These are phyloP conservation scores for Pogonomyrmex barbatus DNA, from an alignment of 1,140 invertebrate genomes.

Conservation along the genomic window DNA sequence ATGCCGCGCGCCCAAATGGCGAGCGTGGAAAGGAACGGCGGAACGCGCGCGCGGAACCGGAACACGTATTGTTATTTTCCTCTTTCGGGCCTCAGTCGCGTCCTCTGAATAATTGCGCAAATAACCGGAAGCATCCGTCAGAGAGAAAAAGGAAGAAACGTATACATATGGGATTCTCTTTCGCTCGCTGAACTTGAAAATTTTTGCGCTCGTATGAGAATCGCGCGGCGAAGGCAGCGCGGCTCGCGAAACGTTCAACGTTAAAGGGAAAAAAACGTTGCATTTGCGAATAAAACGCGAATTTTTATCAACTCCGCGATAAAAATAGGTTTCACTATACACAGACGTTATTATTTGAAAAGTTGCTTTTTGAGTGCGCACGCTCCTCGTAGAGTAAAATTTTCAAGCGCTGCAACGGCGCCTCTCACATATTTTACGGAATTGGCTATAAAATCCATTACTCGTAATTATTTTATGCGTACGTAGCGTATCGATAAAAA, in stretches of 20 bases:
- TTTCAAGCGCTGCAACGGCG: neutral
- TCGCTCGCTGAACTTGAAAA: constrained; percentile 51
- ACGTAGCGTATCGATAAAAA: neutral
- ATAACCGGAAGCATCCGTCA: constrained; percentile 25
- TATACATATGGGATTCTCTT: neutral
- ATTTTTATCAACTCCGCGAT: constrained; percentile 38
- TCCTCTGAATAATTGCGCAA: constrained; percentile 45
- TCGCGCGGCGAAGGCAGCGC: neutral
- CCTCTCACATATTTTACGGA: constrained; percentile 18
- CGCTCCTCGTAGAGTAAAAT: constrained; percentile 29
- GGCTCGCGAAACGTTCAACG: constrained; percentile 20
- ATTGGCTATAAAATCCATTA: constrained; percentile 7
- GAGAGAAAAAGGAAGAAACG: neutral
- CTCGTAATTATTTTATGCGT: constrained; percentile 36
- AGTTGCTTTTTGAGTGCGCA: constrained; percentile 14
- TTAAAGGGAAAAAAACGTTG: constrained; percentile 36
- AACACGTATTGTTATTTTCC: constrained; percentile 22
- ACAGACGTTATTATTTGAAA: constrained; percentile 31
- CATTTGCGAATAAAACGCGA: constrained; percentile 25
- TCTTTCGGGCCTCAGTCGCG: neutral
- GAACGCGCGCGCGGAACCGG: constrained; percentile 25
- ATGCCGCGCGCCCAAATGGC: neutral
- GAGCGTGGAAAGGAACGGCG: constrained; percentile 2
- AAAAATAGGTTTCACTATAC: constrained; percentile 37
- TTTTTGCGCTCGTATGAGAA: constrained; percentile 17